These are phyloP conservation scores for Onychomys arenicola DNA, from an alignment of 2,797 vertebrate species.

Conservation along the genomic window DNA sequence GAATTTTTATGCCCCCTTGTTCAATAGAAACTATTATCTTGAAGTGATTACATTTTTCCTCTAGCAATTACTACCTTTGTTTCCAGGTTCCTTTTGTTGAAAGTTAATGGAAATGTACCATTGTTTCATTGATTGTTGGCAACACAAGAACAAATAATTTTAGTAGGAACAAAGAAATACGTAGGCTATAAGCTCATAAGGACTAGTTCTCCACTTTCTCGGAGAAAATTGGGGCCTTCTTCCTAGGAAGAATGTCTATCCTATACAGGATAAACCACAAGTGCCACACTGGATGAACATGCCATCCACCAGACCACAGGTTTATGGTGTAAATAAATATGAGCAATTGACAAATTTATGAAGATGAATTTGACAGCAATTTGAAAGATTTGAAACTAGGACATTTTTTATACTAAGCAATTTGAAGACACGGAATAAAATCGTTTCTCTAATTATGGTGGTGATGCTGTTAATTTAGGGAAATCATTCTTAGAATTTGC, in stretches of 20 bases:
- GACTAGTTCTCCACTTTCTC: not conserved
- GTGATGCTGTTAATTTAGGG: not conserved
- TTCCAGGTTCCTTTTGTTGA: conserved; percentile 39
- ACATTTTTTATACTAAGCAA: not conserved
- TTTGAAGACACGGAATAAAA: not conserved
- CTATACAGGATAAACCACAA: not conserved
- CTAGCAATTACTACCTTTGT: not conserved
- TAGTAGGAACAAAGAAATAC: not conserved
- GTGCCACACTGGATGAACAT: not conserved
- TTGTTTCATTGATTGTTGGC: not conserved
- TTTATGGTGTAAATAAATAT: not conserved
- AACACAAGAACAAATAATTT: not conserved
- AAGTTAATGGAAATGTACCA: not conserved
- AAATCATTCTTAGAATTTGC: not conserved
- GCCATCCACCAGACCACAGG: not conserved
- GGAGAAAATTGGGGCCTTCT: not conserved
- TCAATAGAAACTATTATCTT: conserved; percentile 6
- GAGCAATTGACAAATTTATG: not conserved
- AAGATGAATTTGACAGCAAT: not conserved
- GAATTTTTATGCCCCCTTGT: not conserved
- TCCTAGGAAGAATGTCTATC: not conserved
- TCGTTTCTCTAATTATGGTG: not conserved
- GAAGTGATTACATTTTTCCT: conserved; percentile 5
- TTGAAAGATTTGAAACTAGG: not conserved
- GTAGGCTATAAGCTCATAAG: not conserved